Evolutionary conservation across 2,888 invertebrate species (phyloP), one percentile per base, ranked within the genome.

Genomic region (Podabrus alpinus): DNA sequence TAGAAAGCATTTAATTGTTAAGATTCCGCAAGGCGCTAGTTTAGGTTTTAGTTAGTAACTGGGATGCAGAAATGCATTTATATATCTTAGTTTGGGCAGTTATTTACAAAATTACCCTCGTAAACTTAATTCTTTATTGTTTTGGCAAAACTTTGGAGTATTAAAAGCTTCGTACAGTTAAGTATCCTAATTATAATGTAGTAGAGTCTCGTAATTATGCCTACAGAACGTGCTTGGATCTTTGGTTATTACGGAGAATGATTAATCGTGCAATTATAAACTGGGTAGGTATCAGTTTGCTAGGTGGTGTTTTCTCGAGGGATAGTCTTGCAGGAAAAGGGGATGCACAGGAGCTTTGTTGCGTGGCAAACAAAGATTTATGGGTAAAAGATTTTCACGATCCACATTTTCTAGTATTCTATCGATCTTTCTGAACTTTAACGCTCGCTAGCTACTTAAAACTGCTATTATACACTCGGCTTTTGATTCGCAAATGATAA

Each of bases 1-100:
- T 83, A 80, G 81, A 80, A 81, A 81, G 81, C 81, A 81, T 83
- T 83, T 83, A 84, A 84, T 84, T 84, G 83, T 82, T 75, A 45
- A 81, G 83, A 83, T 83, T 82, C 82, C 81, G 74, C 69, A 78
- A 74, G 72, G 70, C 69, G 60, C 70, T 75, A 71, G 71, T 70
- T 74, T 69, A 45, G 73, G 71, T 68, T 71, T 70, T 68, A 73
- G 68, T 59, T 17, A 64, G 64, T 73, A 74, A 66, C 45, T 66
- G 68, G 21, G 24, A 29, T 74, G 70, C 66, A 71, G 68, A 72
- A 69, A 69, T 71, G 74, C 70, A 77, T 60, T 72, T 67, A 59
- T 69, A 21, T 66, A 45, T 66, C 59, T 71, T 61, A 19, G 66
- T 25, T 25, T 19, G 62, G 68, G 68, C 74, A 73, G 60, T 76